A percentile compares a stretch with the other conserved stretches of the same genome.
Evolutionary conservation across 1,140 invertebrate genomes (phyloP).

Genomic region (Trichonephila clavipes): DNA sequence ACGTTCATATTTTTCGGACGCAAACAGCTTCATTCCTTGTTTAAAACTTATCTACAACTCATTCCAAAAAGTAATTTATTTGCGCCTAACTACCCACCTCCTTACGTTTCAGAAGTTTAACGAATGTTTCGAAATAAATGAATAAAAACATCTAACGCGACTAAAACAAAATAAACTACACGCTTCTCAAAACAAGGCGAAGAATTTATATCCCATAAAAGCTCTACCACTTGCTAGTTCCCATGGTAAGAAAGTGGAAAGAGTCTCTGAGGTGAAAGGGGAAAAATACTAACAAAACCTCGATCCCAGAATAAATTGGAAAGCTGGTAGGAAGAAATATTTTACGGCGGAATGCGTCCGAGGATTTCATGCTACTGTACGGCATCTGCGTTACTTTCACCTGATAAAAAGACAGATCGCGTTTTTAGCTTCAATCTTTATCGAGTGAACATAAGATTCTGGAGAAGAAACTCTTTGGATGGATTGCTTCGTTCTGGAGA

Average conservation of each 20-base stretch:
- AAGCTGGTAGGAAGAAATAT: slow-evolving; percentile 37
- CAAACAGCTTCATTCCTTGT: too few relatives aligned
- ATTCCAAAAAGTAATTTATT: slow-evolving; percentile 9
- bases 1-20: too few relatives aligned
- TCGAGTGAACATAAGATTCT: slow-evolving; percentile 8
- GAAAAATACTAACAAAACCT: slow-evolving; percentile 38
- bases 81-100: neutral
- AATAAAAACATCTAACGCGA: neutral
- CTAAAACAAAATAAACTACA: slow-evolving; percentile 35
- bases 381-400: slow-evolving; percentile 40
- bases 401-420: slow-evolving; percentile 46
- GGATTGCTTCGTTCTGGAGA: neutral
- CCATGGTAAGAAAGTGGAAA: slow-evolving; percentile 36
- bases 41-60: neutral
- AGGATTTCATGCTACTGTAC: slow-evolving; percentile 17
- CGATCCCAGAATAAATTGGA: slow-evolving; percentile 49
- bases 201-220: slow-evolving; percentile 54
- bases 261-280: slow-evolving; percentile 24
- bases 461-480: neutral
- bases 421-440: slow-evolving; percentile 55
- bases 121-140: slow-evolving; percentile 20
- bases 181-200: slow-evolving; percentile 28
- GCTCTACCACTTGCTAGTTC: slow-evolving; percentile 40
- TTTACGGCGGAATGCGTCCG: slow-evolving; percentile 21
- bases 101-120: slow-evolving; percentile 28